Percentiles rank a stretch among this genome's conserved stretches.
phyloP scores from a whole-genome alignment of 2,797 vertebrate genomes.

The Paramormyrops hopkinsi region DNA sequence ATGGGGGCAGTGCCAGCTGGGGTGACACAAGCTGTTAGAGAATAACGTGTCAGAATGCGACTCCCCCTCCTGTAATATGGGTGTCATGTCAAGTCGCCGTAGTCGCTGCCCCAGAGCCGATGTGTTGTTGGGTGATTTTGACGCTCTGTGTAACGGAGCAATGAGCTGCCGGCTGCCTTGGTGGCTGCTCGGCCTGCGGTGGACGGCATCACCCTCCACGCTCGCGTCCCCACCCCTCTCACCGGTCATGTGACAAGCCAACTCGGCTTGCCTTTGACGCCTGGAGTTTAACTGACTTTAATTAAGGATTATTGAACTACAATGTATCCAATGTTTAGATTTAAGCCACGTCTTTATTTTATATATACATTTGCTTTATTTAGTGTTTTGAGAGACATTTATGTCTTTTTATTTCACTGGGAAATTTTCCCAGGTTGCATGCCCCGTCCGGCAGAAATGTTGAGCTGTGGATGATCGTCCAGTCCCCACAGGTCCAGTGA shows the following conservation, averaged over 20 bases:
- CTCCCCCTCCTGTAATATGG: background rate
- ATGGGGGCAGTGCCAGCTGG: background rate
- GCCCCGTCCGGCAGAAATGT: background rate
- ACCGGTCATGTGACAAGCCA: background rate
- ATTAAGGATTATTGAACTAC: background rate
- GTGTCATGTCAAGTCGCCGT: conserved; percentile 26
- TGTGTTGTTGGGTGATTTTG: conserved; percentile 34
- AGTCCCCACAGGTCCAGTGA: background rate
- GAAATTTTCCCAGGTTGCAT: background rate
- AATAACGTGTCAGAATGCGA: background rate
- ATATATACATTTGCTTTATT: background rate
- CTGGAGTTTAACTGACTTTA: background rate
- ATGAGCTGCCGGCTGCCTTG: background rate
- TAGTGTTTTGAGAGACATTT: background rate
- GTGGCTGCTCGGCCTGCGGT: background rate
- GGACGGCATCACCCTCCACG: background rate
- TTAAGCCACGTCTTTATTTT: background rate
- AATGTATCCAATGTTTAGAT: background rate
- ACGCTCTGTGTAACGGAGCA: conserved; percentile 29
- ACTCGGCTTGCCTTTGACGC: conserved; percentile 24
- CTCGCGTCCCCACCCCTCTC: background rate
- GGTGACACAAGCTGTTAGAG: conserved; percentile 11
- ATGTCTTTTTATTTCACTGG: background rate
- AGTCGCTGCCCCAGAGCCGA: conserved; percentile 8
- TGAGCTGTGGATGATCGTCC: background rate